Base-by-base conservation (phyloP, 2,113 vertebrate species). In the Crypturellus undulatus region DNA sequence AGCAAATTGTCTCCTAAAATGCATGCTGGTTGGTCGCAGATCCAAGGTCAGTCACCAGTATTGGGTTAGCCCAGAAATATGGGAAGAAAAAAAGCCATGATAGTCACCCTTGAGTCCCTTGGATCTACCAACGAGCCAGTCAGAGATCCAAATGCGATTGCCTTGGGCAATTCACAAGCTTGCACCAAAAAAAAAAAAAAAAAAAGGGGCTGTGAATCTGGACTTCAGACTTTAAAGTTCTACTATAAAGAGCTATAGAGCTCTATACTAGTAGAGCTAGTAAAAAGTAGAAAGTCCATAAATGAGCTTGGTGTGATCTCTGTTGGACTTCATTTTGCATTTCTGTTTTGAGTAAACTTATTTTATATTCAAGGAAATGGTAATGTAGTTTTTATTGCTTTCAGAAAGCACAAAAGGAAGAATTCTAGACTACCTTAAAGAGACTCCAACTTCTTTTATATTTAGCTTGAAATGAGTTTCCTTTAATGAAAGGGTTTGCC, bases 401-500 rank as follows among this genome's bases (percentile, higher is more conserved):
- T 34, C 21, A 49, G 52, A 79, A 89, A 64, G 6, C 12, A 91
- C 3, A 3, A 82, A 80, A 42, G 54, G 8, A 38, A 93, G 17
- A 87, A 56, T 81, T 87, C 28, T 71, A 49, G 49, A 49, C 21
- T 49, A 79, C 12, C 16, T 88, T 70, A 88, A 89, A 87, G 12
- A 38, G 30, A 59, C 15, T 76, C 40, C 28, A 75, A 1, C 3
- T 45, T 63, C 54, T 85, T 79, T 58, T 73, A 64, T 64, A 85
- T 91, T 78, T 92, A 90, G 20, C 42, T 5, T 78, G 30, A 93
- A 90, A 83, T 84, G 4, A 80, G 67, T 93, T 26, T 73, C 84
- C 59, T 84, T 82, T 88, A 78, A 92, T 68, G 47, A 94, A 94
- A 84, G 51, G 2, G 25, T 75, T 97, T 92, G 30, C 36, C 40